Evolutionary conservation across 2,113 vertebrate genomes (phyloP).

Genomic region (Vulpes lagopus): DNA sequence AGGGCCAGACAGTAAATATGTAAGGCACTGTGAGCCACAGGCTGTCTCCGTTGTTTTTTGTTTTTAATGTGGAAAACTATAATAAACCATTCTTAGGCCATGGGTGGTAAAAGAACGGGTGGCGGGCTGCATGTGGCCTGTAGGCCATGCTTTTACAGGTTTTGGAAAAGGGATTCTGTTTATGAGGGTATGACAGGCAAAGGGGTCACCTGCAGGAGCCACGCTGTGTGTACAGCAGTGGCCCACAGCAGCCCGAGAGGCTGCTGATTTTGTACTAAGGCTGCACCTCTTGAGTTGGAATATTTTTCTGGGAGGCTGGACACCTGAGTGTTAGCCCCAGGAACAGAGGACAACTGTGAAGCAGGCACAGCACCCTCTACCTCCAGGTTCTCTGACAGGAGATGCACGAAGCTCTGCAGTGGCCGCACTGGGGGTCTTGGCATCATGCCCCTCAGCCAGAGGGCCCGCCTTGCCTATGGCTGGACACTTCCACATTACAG

Average conservation of each 20-base stretch:
- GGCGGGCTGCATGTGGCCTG: background rate
- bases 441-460: background rate
- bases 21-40: background rate
- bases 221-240: background rate
- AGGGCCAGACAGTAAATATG: background rate
- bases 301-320: background rate
- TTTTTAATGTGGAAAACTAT: background rate
- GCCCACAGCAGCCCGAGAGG: background rate
- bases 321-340: background rate
- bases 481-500: background rate
- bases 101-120: background rate
- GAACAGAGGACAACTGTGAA: background rate
- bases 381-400: background rate
- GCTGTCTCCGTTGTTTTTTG: background rate
- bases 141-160: background rate
- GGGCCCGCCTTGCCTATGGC: background rate
- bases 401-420: background rate
- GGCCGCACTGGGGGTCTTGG: background rate
- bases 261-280: background rate
- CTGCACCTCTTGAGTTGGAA: background rate
- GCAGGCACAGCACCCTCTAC: background rate
- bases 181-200: background rate
- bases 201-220: background rate
- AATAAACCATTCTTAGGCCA: background rate
- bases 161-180: background rate